These are phyloP conservation scores for Xanthostigma xanthostigma DNA, from an alignment of 2,888 invertebrate species.

Conservation along the genomic window DNA sequence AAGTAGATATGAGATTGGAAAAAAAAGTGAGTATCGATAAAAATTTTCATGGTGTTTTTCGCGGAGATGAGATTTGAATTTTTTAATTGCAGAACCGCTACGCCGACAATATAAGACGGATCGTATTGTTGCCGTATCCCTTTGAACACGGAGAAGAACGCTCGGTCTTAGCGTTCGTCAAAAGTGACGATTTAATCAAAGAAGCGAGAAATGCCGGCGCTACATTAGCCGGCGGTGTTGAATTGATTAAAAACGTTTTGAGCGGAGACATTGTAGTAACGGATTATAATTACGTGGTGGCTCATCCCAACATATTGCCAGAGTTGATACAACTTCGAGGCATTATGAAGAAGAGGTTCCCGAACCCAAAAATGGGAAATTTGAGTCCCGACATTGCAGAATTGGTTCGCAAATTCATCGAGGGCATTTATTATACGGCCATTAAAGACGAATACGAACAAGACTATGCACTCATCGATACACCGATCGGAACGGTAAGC, in stretches of 20 bases:
- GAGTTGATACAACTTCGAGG: slow-evolving; percentile 64
- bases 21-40: slow-evolving; percentile 37
- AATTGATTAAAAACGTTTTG: slow-evolving; percentile 63
- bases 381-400: slow-evolving; percentile 45
- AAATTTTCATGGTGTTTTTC: background rate
- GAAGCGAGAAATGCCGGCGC: slow-evolving; percentile 57
- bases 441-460: slow-evolving; percentile 50
- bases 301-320: slow-evolving; percentile 65
- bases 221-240: slow-evolving; percentile 51
- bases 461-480: slow-evolving; percentile 51
- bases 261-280: slow-evolving; percentile 47
- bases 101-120: slow-evolving; percentile 50
- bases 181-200: slow-evolving; percentile 41
- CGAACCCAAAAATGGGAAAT: slow-evolving; percentile 49
- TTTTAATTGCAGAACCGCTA: slow-evolving; percentile 39
- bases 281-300: slow-evolving; percentile 60
- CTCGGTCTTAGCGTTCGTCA: slow-evolving; percentile 59
- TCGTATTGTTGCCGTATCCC: slow-evolving; percentile 48
- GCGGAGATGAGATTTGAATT: background rate
- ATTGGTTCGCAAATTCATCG: slow-evolving; percentile 46
- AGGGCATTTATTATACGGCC: slow-evolving; percentile 55
- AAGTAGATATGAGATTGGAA: slow-evolving; percentile 64
- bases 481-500: slow-evolving; percentile 54
- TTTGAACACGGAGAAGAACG: slow-evolving; percentile 56
- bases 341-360: slow-evolving; percentile 62